Conservation (phyloP, 2,113 vertebrate species). For the Propithecus coquereli region DNA sequence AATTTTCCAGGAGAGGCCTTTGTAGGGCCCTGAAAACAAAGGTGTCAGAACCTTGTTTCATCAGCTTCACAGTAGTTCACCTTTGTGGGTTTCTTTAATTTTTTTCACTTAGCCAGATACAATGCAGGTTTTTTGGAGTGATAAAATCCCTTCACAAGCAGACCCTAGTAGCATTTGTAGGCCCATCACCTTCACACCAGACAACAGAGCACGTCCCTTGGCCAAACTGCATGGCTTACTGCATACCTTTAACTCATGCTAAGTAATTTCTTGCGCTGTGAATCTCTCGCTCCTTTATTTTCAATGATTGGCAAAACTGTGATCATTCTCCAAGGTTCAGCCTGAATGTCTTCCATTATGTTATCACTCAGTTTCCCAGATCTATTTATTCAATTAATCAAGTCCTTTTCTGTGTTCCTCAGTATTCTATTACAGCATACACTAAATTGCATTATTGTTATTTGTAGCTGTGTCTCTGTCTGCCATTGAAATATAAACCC, state of each 20-base stretch:
- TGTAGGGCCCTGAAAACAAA: not conserved
- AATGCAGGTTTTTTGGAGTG: not conserved
- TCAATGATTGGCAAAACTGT: not conserved
- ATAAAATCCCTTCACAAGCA: not conserved
- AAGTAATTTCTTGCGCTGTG: not conserved
- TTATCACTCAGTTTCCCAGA: not conserved
- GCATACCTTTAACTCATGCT: not conserved
- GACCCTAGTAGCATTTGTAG: not conserved
- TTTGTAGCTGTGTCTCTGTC: not conserved
- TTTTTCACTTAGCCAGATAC: not conserved
- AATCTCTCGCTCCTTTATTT: not conserved
- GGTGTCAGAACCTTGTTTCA: not conserved
- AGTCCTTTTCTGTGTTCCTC: not conserved
- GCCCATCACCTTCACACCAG: not conserved
- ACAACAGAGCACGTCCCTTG: not conserved
- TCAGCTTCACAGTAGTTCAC: not conserved
- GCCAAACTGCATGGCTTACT: not conserved
- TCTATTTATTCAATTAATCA: not conserved
- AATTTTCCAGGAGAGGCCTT: not conserved
- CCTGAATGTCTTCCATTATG: not conserved
- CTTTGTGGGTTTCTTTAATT: not conserved
- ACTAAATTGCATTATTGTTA: not conserved
- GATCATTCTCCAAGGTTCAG: not conserved
- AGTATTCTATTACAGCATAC: not conserved
- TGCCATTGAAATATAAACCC: not conserved